Evolutionary conservation across 1,140 invertebrate species (phyloP).

Genomic region (Pseudomyrmex sp.): DNA sequence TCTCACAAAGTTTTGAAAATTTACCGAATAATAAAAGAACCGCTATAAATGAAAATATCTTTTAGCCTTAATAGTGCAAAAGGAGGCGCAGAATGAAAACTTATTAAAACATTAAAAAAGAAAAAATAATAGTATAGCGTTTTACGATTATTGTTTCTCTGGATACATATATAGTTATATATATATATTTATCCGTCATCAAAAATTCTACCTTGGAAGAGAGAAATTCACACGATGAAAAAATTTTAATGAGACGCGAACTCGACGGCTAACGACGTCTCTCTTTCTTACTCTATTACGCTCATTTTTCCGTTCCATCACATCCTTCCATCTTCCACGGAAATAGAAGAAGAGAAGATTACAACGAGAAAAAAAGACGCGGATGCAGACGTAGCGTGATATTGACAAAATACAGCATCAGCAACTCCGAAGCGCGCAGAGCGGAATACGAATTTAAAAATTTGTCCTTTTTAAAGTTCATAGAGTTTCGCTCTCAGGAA

Average conservation of each 20-base stretch:
- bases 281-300: constrained; percentile 59
- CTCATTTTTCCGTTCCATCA: constrained; percentile 18
- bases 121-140: background rate
- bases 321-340: background rate
- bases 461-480: background rate
- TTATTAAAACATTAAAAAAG: background rate
- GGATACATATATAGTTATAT: no score
- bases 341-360: background rate
- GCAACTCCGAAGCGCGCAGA: background rate
- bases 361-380: background rate
- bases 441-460: background rate
- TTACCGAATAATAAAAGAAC: constrained; percentile 17
- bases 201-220: background rate
- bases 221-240: constrained; percentile 56
- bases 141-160: no score
- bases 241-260: constrained; percentile 65
- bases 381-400: constrained; percentile 16
- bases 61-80: constrained; percentile 6
- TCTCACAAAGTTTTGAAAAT: constrained; percentile 20
- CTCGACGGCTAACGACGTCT: constrained; percentile 31
- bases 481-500: background rate
- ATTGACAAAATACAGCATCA: constrained; percentile 65
- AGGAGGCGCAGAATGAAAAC: background rate
- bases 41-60: constrained; percentile 27
- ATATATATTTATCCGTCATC: no score